Conservation (phyloP, 2,888 invertebrate genomes). For the Drosophila prolongata region DNA sequence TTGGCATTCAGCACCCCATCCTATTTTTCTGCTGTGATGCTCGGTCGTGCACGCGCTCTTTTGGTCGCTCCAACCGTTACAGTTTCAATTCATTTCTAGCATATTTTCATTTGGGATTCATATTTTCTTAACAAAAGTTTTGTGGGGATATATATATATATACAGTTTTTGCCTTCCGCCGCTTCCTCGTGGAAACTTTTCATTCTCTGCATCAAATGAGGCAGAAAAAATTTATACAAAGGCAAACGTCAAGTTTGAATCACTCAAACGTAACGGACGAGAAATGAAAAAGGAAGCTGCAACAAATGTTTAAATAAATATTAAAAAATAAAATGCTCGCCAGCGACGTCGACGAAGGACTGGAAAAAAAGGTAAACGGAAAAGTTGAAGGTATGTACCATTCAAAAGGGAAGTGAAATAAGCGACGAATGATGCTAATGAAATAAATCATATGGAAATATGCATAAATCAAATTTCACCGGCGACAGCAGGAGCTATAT, state of each 20-base stretch:
- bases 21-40: slow-evolving; percentile 42
- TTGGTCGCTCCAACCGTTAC: slow-evolving; percentile 71
- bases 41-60: slow-evolving; percentile 71
- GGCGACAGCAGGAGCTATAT: slow-evolving; percentile 36
- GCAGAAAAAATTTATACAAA: slow-evolving; percentile 78
- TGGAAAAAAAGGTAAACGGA: slow-evolving; percentile 31
- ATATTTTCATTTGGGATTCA: slow-evolving; percentile 80
- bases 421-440: slow-evolving; percentile 68
- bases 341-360: slow-evolving; percentile 10
- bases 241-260: slow-evolving; percentile 80
- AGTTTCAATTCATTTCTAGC: slow-evolving; percentile 78
- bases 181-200: slow-evolving; percentile 67
- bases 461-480: slow-evolving; percentile 76
- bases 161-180: slow-evolving; percentile 51
- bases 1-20: slow-evolving; percentile 55
- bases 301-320: slow-evolving; percentile 80
- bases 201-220: slow-evolving; percentile 77
- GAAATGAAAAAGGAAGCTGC: slow-evolving; percentile 78
- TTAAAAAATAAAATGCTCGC: slow-evolving; percentile 63
- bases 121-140: slow-evolving; percentile 80
- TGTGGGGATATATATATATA: slow-evolving; percentile 43
- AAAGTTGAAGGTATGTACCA: slow-evolving; percentile 46
- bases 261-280: slow-evolving; percentile 78
- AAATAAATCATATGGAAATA: slow-evolving; percentile 79
- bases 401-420: slow-evolving; percentile 8